phyloP scores from a whole-genome alignment of 2,113 vertebrate genomes.

The Heptranchias perlo region DNA sequence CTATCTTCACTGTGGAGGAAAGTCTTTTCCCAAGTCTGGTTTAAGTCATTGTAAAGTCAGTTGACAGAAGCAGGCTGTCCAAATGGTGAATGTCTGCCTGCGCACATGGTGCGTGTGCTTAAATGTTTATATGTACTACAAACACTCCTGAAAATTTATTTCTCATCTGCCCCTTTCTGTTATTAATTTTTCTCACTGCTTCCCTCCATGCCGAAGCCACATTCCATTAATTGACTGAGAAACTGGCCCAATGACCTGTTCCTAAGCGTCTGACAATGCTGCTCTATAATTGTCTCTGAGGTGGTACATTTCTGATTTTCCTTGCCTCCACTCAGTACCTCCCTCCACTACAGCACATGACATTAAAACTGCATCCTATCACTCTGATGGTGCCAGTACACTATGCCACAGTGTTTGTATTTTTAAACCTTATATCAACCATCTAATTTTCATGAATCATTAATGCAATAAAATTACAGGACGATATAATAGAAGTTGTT shows the following conservation, averaged over 20 bases:
- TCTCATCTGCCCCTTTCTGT: background rate
- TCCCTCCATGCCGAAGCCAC: background rate
- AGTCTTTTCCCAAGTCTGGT: slow-evolving; percentile 14
- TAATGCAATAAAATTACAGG: too few species aligned
- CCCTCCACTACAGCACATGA: background rate
- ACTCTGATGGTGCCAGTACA: background rate
- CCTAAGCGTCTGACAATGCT: background rate
- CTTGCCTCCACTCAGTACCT: background rate
- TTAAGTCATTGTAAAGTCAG: background rate
- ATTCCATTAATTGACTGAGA: background rate
- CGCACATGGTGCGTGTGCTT: background rate
- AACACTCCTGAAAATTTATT: background rate
- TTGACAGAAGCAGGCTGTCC: background rate
- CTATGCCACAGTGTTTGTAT: background rate
- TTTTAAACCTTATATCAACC: background rate
- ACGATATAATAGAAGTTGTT: too few species aligned
- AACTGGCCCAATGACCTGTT: background rate
- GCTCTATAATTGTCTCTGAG: background rate
- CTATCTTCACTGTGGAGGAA: background rate
- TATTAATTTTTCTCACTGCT: background rate
- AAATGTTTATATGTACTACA: background rate
- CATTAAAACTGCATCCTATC: background rate
- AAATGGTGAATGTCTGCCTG: slow-evolving; percentile 11
- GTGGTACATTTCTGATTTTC: background rate
- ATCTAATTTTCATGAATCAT: background rate